A percentile compares a stretch with the other conserved stretches of the same genome.
phyloP scores from a whole-genome alignment of 2,113 vertebrate genomes.

The Onychostoma macrolepis region DNA sequence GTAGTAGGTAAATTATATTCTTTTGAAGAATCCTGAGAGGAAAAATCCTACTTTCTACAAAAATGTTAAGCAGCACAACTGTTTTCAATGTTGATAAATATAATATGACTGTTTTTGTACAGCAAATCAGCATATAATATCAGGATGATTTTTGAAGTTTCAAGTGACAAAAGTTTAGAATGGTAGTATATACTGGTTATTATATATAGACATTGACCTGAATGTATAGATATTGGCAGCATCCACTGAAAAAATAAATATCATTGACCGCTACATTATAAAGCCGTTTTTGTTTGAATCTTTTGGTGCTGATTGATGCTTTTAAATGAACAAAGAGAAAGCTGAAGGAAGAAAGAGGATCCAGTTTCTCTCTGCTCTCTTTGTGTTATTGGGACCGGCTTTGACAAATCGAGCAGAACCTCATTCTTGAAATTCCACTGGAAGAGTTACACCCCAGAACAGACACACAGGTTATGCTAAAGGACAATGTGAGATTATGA shows the following conservation, averaged over 20 bases:
- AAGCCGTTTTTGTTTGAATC: neutral
- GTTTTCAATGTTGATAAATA: neutral
- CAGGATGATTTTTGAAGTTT: neutral
- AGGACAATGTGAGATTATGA: conserved; percentile 12
- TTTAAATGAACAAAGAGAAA: neutral
- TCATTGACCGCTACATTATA: neutral
- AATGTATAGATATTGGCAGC: neutral
- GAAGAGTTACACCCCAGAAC: conserved; percentile 6
- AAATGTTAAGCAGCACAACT: neutral
- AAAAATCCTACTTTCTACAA: neutral
- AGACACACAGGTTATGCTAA: conserved; percentile 1
- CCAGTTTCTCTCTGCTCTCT: neutral
- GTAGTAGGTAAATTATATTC: neutral
- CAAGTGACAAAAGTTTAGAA: neutral
- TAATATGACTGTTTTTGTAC: neutral
- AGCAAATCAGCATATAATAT: neutral
- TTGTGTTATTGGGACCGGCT: neutral
- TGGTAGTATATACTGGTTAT: neutral
- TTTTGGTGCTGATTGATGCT: neutral
- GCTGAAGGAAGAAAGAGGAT: neutral
- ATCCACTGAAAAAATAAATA: neutral
- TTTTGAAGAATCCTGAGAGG: neutral
- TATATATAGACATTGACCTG: neutral
- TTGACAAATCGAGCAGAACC: conserved; percentile 30
- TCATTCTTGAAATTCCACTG: conserved; percentile 35